These are phyloP conservation scores for Callipepla californica DNA, from an alignment of 2,113 vertebrate genomes.

Conservation along the genomic window DNA sequence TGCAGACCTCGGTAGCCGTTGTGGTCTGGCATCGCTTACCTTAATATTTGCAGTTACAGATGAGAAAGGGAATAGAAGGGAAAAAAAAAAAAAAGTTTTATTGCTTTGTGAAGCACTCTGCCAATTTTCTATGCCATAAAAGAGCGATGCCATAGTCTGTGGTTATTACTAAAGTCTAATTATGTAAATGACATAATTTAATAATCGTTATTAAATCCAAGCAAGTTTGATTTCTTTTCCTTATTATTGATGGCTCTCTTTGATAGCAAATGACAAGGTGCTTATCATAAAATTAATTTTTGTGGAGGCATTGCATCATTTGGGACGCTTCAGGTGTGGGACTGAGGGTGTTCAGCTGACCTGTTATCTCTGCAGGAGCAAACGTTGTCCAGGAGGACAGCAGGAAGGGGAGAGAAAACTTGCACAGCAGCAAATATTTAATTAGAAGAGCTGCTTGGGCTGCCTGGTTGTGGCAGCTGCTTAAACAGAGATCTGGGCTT, in stretches of 20 bases:
- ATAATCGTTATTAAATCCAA: constrained; percentile 42
- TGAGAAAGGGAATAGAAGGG: not conserved
- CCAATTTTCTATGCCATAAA: not conserved
- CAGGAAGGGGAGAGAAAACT: constrained; percentile 17
- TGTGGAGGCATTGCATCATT: not conserved
- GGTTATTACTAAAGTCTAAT: not conserved
- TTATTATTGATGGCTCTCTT: constrained; percentile 3
- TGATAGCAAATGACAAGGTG: not conserved
- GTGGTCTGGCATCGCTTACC: not conserved
- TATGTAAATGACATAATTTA: constrained; percentile 28
- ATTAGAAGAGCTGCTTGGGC: constrained; percentile 63
- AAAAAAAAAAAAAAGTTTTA: not conserved
- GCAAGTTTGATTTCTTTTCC: constrained; percentile 23
- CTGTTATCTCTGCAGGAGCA: constrained; percentile 45
- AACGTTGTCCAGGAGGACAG: constrained; percentile 18
- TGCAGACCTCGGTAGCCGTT: not conserved
- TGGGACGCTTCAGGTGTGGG: not conserved
- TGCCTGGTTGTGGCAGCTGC: constrained; percentile 61
- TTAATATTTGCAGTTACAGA: not conserved
- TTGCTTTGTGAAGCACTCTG: not conserved
- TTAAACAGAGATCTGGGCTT: constrained; percentile 71
- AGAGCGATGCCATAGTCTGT: not conserved
- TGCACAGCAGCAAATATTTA: constrained; percentile 71
- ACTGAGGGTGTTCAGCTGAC: not conserved
- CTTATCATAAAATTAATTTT: constrained; percentile 12